Evolutionary conservation across 2,888 invertebrate species (phyloP).

Genomic region (Agrotis ipsilon): DNA sequence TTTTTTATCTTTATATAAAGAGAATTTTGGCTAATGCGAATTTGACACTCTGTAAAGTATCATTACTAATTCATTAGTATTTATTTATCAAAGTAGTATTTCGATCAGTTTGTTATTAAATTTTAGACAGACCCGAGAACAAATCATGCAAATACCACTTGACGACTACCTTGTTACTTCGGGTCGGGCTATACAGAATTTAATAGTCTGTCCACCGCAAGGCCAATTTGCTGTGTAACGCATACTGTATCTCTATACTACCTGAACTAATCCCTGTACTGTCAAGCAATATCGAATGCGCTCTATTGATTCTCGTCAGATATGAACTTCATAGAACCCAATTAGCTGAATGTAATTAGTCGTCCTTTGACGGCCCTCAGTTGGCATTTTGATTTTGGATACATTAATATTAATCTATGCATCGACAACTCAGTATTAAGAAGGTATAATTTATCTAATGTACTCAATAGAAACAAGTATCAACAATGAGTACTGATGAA

Average conservation of each 20-base stretch:
- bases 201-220: constrained; percentile 3
- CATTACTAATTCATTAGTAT: too few relatives aligned
- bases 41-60: too few relatives aligned
- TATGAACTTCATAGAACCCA: not conserved
- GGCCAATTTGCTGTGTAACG: not conserved
- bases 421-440: not conserved
- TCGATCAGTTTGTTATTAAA: not conserved
- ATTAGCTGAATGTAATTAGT: not conserved
- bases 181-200: constrained; percentile 3
- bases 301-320: not conserved
- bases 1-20: too few relatives aligned
- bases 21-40: too few relatives aligned
- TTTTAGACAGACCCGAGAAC: constrained; percentile 9
- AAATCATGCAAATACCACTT: constrained; percentile 35
- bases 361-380: not conserved
- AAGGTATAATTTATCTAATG: not conserved
- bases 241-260: not conserved
- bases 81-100: too few relatives aligned
- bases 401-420: not conserved
- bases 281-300: not conserved
- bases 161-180: not conserved
- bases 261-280: constrained; percentile 3
- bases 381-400: not conserved
- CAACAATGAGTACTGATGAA: not conserved
- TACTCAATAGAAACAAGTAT: not conserved